Evolutionary conservation across 2,113 vertebrate genomes (phyloP), one percentile per base, ranked within the genome.

Genomic region (Progne subis): DNA sequence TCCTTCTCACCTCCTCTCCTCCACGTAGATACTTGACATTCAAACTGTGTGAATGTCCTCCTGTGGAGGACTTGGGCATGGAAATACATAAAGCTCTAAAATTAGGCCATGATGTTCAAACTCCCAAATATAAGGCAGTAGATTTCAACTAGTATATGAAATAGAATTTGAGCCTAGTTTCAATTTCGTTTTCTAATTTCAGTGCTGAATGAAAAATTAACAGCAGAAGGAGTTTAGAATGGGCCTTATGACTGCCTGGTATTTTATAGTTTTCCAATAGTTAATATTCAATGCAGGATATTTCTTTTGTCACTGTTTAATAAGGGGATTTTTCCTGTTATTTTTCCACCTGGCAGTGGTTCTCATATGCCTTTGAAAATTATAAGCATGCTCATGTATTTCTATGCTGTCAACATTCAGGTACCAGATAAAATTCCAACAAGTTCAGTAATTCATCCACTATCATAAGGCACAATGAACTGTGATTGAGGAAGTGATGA

Each of bases 281-380:
- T 92, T 95, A 93, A 83, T 96, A 94, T 93, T 89, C 78, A 77
- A 80, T 95, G 65, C 41, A 52, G 20, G 15, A 12, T 47, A 68
- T 61, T 94, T 96, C 82, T 49, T 94, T 92, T 97, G 74, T 94
- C 16, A 92, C 44, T 64, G n/a, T 64, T 61, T 32, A 93, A 9
- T 67, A 86, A 68, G 69, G 77, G 31, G 24, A 43, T 84, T 95
- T 92, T 95, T 82, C 20, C 39, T 94, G n/a, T 19, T 76, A 28
- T 61, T 39, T 39, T 60, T 61, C 37, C 34, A 5, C 63, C 6
- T 86, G 20, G 14, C 85, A 61, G 83, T 67, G 46, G 16, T 59
- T 23, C 31, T 32, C 71, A 77, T 83, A 65, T 69, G 57, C 34
- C 28, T 95, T 90, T 92, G 41, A 64, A 88, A 81, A 82, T 75